These are phyloP conservation scores for Leptodactylus fuscus DNA, from an alignment of 2,113 vertebrate genomes.

Conservation along the genomic window DNA sequence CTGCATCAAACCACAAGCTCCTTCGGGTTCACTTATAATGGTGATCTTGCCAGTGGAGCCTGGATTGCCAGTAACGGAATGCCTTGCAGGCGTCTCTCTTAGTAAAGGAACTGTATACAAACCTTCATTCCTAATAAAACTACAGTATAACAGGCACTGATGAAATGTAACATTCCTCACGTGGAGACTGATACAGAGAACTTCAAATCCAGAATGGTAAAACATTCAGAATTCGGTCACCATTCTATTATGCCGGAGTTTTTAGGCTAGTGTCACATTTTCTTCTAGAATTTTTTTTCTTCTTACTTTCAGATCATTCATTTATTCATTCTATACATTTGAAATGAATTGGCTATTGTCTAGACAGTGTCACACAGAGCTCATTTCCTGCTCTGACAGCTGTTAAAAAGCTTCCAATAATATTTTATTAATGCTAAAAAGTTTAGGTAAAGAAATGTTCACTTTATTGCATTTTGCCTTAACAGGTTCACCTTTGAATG, in stretches of 20 bases:
- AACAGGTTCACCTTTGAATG: neutral
- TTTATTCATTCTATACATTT: neutral
- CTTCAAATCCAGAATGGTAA: neutral
- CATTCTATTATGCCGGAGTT: neutral
- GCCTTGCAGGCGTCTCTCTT: slow-evolving; percentile 20
- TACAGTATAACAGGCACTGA: slow-evolving; percentile 22
- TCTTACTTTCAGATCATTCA: neutral
- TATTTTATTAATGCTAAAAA: neutral
- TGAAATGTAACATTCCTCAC: slow-evolving; percentile 24
- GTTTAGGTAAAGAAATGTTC: neutral
- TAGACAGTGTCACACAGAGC: neutral
- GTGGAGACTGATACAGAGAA: neutral
- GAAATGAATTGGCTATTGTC: neutral
- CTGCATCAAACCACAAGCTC: slow-evolving; percentile 26
- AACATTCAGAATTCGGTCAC: neutral
- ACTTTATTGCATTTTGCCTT: neutral
- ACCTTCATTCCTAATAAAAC: slow-evolving; percentile 17
- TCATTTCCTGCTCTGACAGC: neutral
- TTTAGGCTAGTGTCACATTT: neutral
- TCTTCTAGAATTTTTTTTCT: neutral
- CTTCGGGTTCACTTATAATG: slow-evolving; percentile 14
- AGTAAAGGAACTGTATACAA: slow-evolving; percentile 16
- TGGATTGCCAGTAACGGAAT: neutral
- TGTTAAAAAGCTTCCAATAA: neutral
- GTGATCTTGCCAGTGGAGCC: slow-evolving; percentile 1